A percentile compares a stretch with the other conserved stretches of the same genome.
phyloP scores from a whole-genome alignment of 2,113 vertebrate genomes.

The Arizona elegans region DNA sequence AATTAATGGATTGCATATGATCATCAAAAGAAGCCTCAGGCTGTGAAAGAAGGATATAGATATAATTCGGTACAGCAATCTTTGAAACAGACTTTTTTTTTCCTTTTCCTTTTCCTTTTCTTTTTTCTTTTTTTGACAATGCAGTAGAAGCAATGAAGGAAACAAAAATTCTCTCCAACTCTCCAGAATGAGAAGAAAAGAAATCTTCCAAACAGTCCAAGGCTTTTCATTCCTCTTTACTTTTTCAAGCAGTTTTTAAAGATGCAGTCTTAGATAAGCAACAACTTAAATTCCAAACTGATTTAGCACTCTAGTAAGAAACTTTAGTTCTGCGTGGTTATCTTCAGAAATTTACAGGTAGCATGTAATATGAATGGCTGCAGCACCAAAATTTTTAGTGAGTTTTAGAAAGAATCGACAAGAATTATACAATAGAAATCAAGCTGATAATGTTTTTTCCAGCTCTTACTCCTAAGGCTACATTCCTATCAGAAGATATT shows the following conservation, averaged over 20 bases:
- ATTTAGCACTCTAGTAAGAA: neutral
- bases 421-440: neutral
- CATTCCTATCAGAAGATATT: neutral
- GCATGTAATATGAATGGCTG: neutral
- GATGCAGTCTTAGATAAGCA: neutral
- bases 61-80: neutral
- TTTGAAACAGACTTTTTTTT: neutral
- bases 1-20: neutral
- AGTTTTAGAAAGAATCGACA: neutral
- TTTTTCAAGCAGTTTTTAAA: neutral
- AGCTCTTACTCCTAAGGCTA: neutral
- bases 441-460: neutral
- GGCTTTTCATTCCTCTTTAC: neutral
- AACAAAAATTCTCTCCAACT: neutral
- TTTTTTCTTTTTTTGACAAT: neutral
- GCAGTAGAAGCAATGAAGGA: neutral
- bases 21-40: neutral
- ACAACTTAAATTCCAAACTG: neutral
- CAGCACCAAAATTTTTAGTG: neutral
- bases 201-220: neutral
- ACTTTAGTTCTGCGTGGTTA: neutral
- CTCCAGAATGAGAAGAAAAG: neutral
- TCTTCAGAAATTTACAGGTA: neutral
- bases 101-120: neutral
- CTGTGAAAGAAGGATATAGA: neutral